A percentile compares a stretch with the other conserved stretches of the same genome.
Evolutionary conservation across 2,888 invertebrate genomes (phyloP).

Genomic region (Drepanosiphum platanoidis): DNA sequence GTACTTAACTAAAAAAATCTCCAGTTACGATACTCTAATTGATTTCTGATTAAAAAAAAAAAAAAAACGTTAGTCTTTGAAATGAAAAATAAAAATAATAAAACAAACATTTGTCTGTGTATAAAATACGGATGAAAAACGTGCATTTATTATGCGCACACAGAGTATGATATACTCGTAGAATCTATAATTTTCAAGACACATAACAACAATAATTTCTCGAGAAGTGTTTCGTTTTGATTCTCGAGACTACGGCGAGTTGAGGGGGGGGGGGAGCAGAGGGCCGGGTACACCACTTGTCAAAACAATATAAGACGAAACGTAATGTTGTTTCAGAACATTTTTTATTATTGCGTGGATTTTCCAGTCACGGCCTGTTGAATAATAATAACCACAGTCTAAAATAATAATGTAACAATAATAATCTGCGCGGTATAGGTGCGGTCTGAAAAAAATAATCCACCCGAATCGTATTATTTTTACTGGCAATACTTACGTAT

Average conservation of each 20-base stretch:
- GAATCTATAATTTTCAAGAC: not conserved
- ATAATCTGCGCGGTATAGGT: no score
- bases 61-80: not conserved
- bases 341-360: not conserved
- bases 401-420: no score
- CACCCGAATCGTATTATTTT: no score
- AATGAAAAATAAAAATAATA: not conserved
- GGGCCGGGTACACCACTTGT: not conserved
- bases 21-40: no score
- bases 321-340: no score
- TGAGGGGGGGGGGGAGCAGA: no score
- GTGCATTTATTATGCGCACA: no score
- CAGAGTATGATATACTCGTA: not conserved
- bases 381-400: no score
- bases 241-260: not conserved
- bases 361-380: not conserved
- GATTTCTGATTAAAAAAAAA: not conserved
- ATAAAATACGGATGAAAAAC: not conserved
- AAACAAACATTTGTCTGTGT: not conserved
- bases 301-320: no score
- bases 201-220: not conserved
- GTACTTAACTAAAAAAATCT: no score
- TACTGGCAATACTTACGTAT: no score
- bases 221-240: not conserved
- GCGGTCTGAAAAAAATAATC: no score